A percentile compares a stretch with the other conserved stretches of the same genome.
Evolutionary conservation across 2,113 vertebrate species (phyloP).

Genomic region (Apaloderma vittatum): DNA sequence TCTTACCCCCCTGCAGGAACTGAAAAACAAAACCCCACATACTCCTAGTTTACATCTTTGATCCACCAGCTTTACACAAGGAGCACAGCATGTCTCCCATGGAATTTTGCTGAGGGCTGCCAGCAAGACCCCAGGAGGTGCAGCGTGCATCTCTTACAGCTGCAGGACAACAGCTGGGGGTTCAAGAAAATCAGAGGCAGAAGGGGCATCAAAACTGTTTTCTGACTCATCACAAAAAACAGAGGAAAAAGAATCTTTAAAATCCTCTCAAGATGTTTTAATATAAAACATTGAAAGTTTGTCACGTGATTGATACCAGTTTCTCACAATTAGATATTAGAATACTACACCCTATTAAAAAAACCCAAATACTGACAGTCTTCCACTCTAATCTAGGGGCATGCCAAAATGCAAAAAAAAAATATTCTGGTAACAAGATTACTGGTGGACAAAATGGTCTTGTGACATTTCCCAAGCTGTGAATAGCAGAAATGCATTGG

Average conservation of each 20-base stretch:
- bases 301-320: not conserved
- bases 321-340: not conserved
- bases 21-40: not conserved
- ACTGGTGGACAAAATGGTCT: not conserved
- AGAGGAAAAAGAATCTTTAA: not conserved
- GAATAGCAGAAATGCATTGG: not conserved
- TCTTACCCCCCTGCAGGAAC: not conserved
- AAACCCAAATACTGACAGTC: not conserved
- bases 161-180: not conserved
- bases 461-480: not conserved
- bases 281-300: not conserved
- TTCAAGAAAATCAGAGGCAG: conserved; percentile 1
- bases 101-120: not conserved
- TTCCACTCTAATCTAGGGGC: not conserved
- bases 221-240: conserved; percentile 16
- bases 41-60: not conserved
- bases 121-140: not conserved
- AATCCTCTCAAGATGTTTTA: conserved; percentile 1
- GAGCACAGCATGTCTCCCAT: not conserved
- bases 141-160: not conserved
- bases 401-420: not conserved
- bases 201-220: conserved; percentile 11
- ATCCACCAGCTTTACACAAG: not conserved
- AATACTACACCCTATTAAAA: not conserved
- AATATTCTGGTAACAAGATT: not conserved